Evolutionary conservation across 2,888 invertebrate species (phyloP).

Genomic region (Luperina nickerlii): DNA sequence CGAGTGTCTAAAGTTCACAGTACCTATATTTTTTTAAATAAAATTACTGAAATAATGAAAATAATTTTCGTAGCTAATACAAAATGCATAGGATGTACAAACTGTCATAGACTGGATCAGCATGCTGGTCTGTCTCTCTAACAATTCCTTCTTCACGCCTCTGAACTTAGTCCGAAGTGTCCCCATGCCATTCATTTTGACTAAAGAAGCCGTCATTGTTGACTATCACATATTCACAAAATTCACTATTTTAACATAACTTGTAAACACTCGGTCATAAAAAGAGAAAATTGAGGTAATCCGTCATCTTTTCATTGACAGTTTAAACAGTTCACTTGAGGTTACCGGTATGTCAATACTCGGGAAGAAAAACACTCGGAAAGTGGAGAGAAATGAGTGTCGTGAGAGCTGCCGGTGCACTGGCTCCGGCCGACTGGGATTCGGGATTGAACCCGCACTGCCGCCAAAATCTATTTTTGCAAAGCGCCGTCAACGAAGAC

Average conservation of each 20-base stretch:
- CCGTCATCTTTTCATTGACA: constrained; percentile 42
- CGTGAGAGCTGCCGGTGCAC: constrained; percentile 85
- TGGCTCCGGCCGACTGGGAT: constrained; percentile 82
- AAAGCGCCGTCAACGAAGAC: constrained; percentile 86
- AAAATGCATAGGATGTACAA: constrained; percentile 83
- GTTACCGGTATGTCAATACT: constrained; percentile 25
- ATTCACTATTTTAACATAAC: constrained; percentile 61
- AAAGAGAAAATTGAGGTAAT: constrained; percentile 11
- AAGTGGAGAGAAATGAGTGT: constrained; percentile 78
- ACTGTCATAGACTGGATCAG: constrained; percentile 95
- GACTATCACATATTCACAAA: constrained; percentile 70
- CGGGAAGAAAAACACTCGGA: constrained; percentile 45
- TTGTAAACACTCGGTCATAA: constrained; percentile 36
- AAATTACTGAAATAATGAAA: background rate
- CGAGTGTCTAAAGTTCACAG: background rate
- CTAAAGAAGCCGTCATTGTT: constrained; percentile 55
- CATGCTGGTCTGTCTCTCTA: constrained; percentile 93
- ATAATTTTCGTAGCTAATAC: background rate
- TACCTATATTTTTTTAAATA: no score
- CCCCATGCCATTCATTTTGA: constrained; percentile 89
- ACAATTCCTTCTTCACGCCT: constrained; percentile 94
- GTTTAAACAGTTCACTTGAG: constrained; percentile 25
- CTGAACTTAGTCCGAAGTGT: constrained; percentile 92
- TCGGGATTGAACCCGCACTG: constrained; percentile 85
- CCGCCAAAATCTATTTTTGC: constrained; percentile 90